A percentile compares a stretch with the other conserved stretches of the same genome.
Evolutionary conservation across 2,113 vertebrate species (phyloP).

Genomic region (Narcine bancroftii): DNA sequence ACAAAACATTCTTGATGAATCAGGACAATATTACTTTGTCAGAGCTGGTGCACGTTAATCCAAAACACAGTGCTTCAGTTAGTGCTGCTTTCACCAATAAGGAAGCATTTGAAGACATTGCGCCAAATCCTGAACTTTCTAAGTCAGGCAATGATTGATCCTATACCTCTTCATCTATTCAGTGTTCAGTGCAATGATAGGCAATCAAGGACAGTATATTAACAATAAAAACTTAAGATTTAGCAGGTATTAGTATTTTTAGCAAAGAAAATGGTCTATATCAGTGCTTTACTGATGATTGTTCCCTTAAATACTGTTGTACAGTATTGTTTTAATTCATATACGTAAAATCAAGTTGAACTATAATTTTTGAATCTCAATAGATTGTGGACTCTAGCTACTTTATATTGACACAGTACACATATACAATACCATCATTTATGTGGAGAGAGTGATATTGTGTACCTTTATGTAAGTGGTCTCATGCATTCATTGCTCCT

Average conservation of each 20-base stretch:
- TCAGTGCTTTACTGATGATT: constrained; percentile 35
- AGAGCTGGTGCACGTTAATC: constrained; percentile 79
- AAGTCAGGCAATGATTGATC: constrained; percentile 62
- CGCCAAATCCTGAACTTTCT: constrained; percentile 74
- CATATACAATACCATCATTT: not conserved
- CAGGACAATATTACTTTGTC: constrained; percentile 85
- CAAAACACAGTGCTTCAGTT: constrained; percentile 63
- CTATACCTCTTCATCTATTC: not conserved
- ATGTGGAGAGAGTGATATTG: not conserved
- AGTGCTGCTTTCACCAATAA: constrained; percentile 79
- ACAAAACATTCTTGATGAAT: constrained; percentile 84
- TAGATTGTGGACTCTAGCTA: not conserved
- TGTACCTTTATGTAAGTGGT: not conserved
- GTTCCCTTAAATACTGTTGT: constrained; percentile 33
- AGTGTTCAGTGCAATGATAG: constrained; percentile 24
- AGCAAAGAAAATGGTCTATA: constrained; percentile 23
- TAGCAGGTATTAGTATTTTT: constrained; percentile 8
- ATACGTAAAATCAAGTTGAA: constrained; percentile 9
- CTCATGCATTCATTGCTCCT: constrained; percentile 3
- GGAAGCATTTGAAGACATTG: constrained; percentile 69
- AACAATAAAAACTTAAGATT: not conserved
- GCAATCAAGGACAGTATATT: not conserved
- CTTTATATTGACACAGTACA: not conserved
- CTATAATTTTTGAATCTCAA: constrained; percentile 21
- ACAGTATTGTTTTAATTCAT: constrained; percentile 35